phyloP scores from a whole-genome alignment of 92 coral and sea anemone species.

The Micromussa lordhowensis region DNA sequence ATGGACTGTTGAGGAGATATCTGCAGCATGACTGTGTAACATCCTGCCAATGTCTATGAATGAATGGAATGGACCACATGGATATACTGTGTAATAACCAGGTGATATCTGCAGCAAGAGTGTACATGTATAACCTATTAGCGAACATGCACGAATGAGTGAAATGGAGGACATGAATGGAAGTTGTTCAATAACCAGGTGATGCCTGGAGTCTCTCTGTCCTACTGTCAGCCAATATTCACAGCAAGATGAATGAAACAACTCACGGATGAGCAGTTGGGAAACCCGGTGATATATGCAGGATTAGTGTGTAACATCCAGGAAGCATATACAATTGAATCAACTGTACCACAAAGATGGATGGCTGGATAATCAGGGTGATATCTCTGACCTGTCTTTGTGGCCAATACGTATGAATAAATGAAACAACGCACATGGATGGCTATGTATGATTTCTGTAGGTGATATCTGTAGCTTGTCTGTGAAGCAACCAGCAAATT shows the following conservation, averaged over 20 bases:
- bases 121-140: too few species aligned
- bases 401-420: background rate
- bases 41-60: too few species aligned
- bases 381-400: background rate
- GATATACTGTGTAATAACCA: background rate
- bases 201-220: too few species aligned
- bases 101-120: background rate
- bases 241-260: too few species aligned
- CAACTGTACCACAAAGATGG: background rate
- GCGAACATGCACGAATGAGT: too few species aligned
- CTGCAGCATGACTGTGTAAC: too few species aligned
- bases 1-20: too few species aligned
- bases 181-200: too few species aligned
- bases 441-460: too few species aligned
- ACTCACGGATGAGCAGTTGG: background rate
- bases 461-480: background rate
- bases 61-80: too few species aligned
- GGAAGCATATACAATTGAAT: background rate
- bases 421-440: background rate
- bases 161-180: too few species aligned
- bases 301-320: too few species aligned
- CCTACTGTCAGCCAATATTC: background rate
- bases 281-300: background rate
- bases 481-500: background rate
- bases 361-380: background rate